A percentile compares a stretch with the other conserved stretches of the same genome.
Evolutionary conservation across 2,888 invertebrate species (phyloP).

Genomic region (Drosophila nigritarsus): DNA sequence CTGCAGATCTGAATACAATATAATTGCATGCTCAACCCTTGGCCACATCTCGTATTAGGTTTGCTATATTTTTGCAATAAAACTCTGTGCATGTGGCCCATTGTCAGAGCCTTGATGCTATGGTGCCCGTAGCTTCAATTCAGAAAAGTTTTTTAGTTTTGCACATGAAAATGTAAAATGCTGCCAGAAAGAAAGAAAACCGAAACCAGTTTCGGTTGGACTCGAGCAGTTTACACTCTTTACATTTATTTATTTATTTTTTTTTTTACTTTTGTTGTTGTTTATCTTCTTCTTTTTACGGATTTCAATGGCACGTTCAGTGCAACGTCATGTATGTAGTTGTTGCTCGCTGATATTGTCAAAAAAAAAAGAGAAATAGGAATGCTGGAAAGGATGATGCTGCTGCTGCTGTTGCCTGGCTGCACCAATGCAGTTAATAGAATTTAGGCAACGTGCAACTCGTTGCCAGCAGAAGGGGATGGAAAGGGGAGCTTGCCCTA

Average conservation of each 20-base stretch:
- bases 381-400: constrained; percentile 68
- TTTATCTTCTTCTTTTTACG: constrained; percentile 49
- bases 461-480: constrained; percentile 1
- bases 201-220: constrained; percentile 67
- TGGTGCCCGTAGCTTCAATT: constrained; percentile 40
- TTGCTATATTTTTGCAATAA: constrained; percentile 36
- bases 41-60: constrained; percentile 10
- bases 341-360: constrained; percentile 44
- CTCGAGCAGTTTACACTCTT: constrained; percentile 49
- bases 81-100: constrained; percentile 36
- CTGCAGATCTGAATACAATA: constrained; percentile 2
- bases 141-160: constrained; percentile 67
- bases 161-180: constrained; percentile 72
- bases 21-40: constrained; percentile 37
- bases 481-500: constrained; percentile 3
- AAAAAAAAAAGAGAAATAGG: constrained; percentile 50
- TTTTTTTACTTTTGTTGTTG: constrained; percentile 4
- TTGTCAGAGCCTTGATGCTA: constrained; percentile 24
- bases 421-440: constrained; percentile 50
- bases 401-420: constrained; percentile 9
- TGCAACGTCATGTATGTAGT: constrained; percentile 46
- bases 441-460: constrained; percentile 50
- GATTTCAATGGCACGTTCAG: constrained; percentile 76
- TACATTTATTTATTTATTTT: constrained; percentile 50
- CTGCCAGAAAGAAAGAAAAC: constrained; percentile 60